These are phyloP conservation scores for Pogonomyrmex barbatus DNA, from an alignment of 1,140 invertebrate genomes.

Conservation along the genomic window DNA sequence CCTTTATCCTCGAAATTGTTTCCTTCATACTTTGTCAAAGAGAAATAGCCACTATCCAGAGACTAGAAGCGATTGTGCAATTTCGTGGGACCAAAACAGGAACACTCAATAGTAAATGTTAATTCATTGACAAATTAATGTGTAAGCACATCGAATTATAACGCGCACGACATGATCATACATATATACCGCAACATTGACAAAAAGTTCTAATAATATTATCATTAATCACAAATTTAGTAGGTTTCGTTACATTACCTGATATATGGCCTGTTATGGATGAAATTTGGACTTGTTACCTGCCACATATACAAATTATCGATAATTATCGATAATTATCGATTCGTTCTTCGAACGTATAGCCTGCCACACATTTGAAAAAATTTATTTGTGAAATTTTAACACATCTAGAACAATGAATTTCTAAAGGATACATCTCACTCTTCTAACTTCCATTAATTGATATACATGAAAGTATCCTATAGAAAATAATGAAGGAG, in stretches of 20 bases:
- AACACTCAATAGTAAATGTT: constrained; percentile 63
- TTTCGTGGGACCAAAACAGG: constrained; percentile 80
- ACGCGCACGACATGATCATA: background rate
- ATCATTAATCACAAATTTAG: background rate
- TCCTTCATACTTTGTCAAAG: constrained; percentile 9
- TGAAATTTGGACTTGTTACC: constrained; percentile 24
- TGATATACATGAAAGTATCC: constrained; percentile 35
- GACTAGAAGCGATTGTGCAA: constrained; percentile 73
- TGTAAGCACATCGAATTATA: background rate
- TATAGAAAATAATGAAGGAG: constrained; percentile 18
- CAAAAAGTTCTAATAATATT: constrained; percentile 8
- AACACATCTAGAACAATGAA: background rate
- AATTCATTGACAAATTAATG: constrained; percentile 23
- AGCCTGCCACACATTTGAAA: constrained; percentile 28
- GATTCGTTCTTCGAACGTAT: background rate
- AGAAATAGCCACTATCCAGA: background rate
- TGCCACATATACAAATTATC: constrained; percentile 35
- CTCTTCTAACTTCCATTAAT: constrained; percentile 40
- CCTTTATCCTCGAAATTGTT: constrained; percentile 62
- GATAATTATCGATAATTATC: background rate
- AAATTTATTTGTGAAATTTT: constrained; percentile 28
- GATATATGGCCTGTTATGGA: background rate
- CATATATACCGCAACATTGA: background rate
- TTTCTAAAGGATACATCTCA: background rate
- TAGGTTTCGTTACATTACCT: background rate